Conservation (phyloP, 2,113 vertebrate genomes). For the zebrafish (Danio rerio) region DNA sequence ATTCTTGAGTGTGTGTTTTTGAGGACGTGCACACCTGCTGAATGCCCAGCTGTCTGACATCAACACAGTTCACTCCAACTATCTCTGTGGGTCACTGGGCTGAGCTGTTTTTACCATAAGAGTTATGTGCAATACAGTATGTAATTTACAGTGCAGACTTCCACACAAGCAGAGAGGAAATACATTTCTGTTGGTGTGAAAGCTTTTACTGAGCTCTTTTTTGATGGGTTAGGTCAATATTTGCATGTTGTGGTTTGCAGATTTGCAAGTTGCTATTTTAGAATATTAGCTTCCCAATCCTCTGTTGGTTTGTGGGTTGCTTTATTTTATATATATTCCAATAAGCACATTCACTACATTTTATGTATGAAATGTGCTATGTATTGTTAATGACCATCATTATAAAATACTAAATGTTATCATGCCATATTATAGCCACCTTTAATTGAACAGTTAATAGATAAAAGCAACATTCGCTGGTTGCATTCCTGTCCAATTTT, state of each 20-base stretch:
- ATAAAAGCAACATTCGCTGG: neutral
- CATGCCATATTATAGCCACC: neutral
- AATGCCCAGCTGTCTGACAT: neutral
- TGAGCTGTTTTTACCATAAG: neutral
- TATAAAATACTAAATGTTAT: neutral
- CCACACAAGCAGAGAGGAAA: neutral
- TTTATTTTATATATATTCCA: neutral
- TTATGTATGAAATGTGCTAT: neutral
- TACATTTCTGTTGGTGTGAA: neutral
- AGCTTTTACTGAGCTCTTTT: neutral
- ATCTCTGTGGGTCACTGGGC: neutral
- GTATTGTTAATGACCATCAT: neutral
- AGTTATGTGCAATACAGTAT: neutral
- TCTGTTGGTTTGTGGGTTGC: neutral
- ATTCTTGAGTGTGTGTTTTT: conserved; percentile 51
- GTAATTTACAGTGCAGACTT: neutral
- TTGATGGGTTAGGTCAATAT: neutral
- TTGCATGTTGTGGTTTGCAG: neutral
- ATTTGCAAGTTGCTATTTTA: neutral
- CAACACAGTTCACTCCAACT: neutral
- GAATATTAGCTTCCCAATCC: neutral
- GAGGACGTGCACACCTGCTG: conserved; percentile 37
- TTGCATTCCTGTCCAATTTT: too few species aligned
- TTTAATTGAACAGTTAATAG: neutral
- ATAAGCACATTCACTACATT: neutral